A percentile compares a stretch with the other conserved stretches of the same genome.
phyloP scores from a whole-genome alignment of 2,113 vertebrate genomes.

The Sardina pilchardus region DNA sequence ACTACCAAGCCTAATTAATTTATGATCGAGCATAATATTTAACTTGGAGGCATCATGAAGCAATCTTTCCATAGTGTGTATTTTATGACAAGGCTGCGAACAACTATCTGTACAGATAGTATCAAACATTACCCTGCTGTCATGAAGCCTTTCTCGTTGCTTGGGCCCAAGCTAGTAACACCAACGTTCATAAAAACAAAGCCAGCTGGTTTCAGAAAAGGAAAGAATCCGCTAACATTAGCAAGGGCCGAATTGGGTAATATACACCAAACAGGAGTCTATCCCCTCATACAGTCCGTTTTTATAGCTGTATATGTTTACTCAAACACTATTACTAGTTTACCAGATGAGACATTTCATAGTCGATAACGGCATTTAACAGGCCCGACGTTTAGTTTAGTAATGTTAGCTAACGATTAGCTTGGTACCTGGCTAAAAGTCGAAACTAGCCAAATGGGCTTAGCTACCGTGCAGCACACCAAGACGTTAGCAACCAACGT shows the following conservation, averaged over 20 bases:
- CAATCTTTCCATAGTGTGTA: neutral
- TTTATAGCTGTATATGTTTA: neutral
- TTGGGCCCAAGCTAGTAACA: neutral
- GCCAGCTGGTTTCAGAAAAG: slow-evolving; percentile 18
- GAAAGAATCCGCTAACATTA: slow-evolving; percentile 22
- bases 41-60: neutral
- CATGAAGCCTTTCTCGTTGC: neutral
- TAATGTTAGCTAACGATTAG: slow-evolving; percentile 38
- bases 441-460: neutral
- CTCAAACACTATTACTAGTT: neutral
- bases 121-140: neutral
- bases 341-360: neutral
- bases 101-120: neutral
- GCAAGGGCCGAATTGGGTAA: slow-evolving; percentile 7
- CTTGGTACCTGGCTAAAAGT: slow-evolving; percentile 16
- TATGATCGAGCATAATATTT: slow-evolving; percentile 10
- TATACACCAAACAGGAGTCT: neutral
- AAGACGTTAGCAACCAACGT: neutral
- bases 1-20: slow-evolving; percentile 8
- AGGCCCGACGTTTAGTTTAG: neutral
- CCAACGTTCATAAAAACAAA: slow-evolving; percentile 16
- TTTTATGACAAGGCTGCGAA: neutral
- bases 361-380: neutral
- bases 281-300: neutral
- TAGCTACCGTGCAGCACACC: neutral